Conservation (phyloP, 2,113 vertebrate genomes). For the Lophochroa leadbeateri region DNA sequence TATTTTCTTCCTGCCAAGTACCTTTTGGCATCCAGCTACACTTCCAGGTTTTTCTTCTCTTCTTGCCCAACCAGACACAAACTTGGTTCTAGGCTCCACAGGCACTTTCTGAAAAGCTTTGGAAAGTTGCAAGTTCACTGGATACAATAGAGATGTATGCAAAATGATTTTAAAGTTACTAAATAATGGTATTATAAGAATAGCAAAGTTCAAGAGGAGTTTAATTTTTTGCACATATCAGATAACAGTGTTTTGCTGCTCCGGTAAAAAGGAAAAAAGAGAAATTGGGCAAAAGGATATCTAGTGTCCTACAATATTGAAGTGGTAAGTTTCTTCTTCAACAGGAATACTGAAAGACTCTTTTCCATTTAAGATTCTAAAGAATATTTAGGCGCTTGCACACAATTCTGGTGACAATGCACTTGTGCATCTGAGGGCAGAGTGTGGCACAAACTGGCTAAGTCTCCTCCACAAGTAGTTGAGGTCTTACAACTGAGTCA, state of each 20-base stretch:
- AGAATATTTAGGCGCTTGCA: neutral
- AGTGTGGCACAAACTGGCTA: neutral
- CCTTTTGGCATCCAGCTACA: neutral
- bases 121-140: neutral
- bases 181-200: neutral
- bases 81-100: neutral
- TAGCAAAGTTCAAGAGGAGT: neutral
- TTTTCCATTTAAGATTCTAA: neutral
- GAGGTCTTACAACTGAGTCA: neutral
- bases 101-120: neutral
- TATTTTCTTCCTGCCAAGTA: neutral
- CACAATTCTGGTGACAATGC: neutral
- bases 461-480: neutral
- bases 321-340: neutral
- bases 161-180: neutral
- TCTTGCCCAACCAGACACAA: neutral
- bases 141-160: neutral
- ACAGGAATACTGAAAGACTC: neutral
- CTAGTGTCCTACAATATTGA: neutral
- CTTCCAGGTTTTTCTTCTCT: neutral
- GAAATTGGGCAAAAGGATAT: neutral
- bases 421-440: neutral
- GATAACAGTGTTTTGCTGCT: neutral
- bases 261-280: neutral
- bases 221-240: neutral